Base-by-base conservation (phyloP, 1,140 invertebrate genomes). In the Propsilocerus akamusi region DNA sequence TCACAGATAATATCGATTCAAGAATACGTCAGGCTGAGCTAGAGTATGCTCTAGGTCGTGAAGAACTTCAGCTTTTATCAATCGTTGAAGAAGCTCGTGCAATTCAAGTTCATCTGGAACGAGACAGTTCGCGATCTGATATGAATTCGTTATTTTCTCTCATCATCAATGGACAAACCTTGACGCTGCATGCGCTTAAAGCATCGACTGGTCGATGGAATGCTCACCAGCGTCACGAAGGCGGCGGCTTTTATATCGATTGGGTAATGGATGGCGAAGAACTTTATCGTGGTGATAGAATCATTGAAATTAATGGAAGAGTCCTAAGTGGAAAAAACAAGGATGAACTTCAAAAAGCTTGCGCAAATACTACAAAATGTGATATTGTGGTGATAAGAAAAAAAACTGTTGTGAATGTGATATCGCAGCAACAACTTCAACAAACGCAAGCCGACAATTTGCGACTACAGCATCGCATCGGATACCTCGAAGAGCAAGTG, bases 401-500 rank as follows among this genome's bases (percentile, higher is more conserved):
- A 47, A 66, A 60, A 52, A 59, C 55, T 25, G 51, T 17, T 20
- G 5, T 20, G 17, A 20, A 20, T 55, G 47, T 55, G 56, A 59
- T 56, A 47, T 59, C 51, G 8, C 59, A 59, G 50, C 64, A 58
- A 46, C 56, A 57, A 48, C 53, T 58, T 1, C 59, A 58, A 46
- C 63, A 64, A 49, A 56, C 64, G 49, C 73, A 80, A 57, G 75
- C 78, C 23, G 87, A 91, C 65, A 89, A 89, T 62, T 75, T 87
- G 14, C 70, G 86, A 41, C 69, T 91, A 37, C 86, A 84, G 6
- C 88, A 91, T 62, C 72, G 88, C 48, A 90, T 91, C 46, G 83
- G 83, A 2, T 91, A 91, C 63, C 71, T 92, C 32, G 87, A 92
- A 61, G 86, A 92, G 55, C 86, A 90, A 63, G 86, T 90, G 46